Evolutionary conservation across 2,888 invertebrate genomes (phyloP).

Genomic region (Brachylomia viminalis): DNA sequence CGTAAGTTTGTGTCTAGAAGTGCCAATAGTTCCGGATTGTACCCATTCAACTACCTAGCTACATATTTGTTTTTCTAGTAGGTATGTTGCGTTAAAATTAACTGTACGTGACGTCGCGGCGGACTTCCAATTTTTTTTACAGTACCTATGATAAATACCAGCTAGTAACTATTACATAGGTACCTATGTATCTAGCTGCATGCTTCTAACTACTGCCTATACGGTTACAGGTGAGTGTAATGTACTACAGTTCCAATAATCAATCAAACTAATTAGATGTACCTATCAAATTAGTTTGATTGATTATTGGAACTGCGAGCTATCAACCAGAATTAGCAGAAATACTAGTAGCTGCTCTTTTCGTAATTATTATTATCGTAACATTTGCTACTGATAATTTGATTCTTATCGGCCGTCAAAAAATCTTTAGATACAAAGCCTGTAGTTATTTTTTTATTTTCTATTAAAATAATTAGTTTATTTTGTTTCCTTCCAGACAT

Average conservation of each 20-base stretch:
- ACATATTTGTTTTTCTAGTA: constrained; percentile 28
- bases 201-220: background rate
- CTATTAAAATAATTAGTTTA: background rate
- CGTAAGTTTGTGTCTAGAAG: constrained; percentile 22
- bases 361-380: constrained; percentile 22
- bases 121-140: constrained; percentile 34
- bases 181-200: background rate
- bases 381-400: constrained; percentile 34
- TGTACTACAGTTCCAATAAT: too few relatives aligned
- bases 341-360: background rate
- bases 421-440: constrained; percentile 4
- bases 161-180: background rate
- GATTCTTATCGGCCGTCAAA: constrained; percentile 37
- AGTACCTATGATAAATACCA: background rate
- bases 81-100: constrained; percentile 29
- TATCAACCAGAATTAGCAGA: constrained; percentile 8
- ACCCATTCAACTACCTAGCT: background rate
- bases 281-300: constrained; percentile 7
- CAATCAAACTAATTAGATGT: too few relatives aligned
- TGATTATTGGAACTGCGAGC: constrained; percentile 9
- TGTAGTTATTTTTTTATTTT: constrained; percentile 17
- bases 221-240: background rate
- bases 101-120: constrained; percentile 23
- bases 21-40: constrained; percentile 22
- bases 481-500: background rate